Percentiles rank a stretch among this genome's conserved stretches.
These are phyloP conservation scores for Salvelinus namaycush DNA, from an alignment of 2,113 vertebrate genomes.

Conservation along the genomic window DNA sequence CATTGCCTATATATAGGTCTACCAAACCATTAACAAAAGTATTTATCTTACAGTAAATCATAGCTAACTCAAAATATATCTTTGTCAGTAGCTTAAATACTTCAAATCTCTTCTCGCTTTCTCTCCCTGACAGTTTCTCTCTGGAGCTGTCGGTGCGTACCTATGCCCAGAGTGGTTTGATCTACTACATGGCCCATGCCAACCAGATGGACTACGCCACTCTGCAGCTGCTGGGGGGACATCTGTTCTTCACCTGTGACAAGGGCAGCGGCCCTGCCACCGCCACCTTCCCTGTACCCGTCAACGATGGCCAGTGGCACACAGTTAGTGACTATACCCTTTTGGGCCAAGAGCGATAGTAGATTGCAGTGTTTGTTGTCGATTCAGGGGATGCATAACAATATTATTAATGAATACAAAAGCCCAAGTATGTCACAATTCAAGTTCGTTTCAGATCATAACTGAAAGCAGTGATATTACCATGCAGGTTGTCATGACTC, in stretches of 20 bases:
- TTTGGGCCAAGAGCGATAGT: no score
- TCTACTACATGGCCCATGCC: constrained; percentile 84
- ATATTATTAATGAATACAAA: no score
- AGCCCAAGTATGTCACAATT: no score
- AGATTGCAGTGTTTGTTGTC: no score
- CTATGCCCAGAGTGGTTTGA: constrained; percentile 78
- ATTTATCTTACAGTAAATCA: no score
- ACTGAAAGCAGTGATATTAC: no score
- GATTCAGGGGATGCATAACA: no score
- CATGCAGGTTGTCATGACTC: no score
- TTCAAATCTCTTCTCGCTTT: constrained; percentile 3
- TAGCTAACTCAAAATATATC: no score
- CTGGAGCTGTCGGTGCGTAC: constrained; percentile 83
- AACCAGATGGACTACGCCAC: constrained; percentile 85
- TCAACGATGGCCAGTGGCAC: constrained; percentile 91
- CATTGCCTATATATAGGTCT: no score
- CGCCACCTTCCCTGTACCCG: constrained; percentile 66
- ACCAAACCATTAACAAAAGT: no score
- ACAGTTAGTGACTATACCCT: constrained; percentile 65
- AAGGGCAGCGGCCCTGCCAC: constrained; percentile 84
- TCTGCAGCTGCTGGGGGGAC: constrained; percentile 80
- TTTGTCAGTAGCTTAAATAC: neutral
- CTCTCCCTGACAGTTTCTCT: constrained; percentile 72
- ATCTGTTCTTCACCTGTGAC: constrained; percentile 82
- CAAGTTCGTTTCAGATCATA: no score